Conservation (phyloP, 2,113 vertebrate species). For the Nipponia nippon region DNA sequence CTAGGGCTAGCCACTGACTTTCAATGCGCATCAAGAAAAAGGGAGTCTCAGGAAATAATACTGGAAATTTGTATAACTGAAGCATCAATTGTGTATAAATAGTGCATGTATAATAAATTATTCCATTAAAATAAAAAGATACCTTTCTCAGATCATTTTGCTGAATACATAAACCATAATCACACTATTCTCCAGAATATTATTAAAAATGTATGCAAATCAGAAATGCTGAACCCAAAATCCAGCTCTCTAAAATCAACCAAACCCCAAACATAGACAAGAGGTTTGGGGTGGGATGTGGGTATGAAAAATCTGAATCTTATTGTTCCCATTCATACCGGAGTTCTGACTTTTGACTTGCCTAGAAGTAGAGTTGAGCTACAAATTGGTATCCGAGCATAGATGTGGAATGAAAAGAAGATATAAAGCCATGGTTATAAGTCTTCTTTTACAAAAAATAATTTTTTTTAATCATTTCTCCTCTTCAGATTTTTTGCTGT, state of each 20-base stretch:
- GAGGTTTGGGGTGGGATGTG: background rate
- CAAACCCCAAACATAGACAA: background rate
- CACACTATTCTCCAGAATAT: background rate
- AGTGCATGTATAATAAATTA: background rate
- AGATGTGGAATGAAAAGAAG: background rate
- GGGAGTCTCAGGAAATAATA: background rate
- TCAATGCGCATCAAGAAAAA: background rate
- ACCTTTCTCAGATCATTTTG: background rate
- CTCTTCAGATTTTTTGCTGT: background rate
- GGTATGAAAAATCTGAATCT: background rate
- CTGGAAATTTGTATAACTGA: background rate
- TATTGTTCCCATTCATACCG: background rate
- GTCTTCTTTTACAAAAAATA: background rate
- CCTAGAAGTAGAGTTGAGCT: background rate
- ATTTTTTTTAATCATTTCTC: background rate
- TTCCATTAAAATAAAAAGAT: background rate
- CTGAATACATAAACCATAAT: background rate
- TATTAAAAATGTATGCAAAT: background rate
- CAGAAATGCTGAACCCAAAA: background rate
- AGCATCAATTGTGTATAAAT: background rate
- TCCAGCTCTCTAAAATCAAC: background rate
- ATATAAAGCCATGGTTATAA: background rate
- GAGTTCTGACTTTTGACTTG: background rate
- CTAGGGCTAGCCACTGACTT: background rate
- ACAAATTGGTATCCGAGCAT: background rate